Conservation (phyloP, 2,113 vertebrate species). For the Macquaria ambigua region DNA sequence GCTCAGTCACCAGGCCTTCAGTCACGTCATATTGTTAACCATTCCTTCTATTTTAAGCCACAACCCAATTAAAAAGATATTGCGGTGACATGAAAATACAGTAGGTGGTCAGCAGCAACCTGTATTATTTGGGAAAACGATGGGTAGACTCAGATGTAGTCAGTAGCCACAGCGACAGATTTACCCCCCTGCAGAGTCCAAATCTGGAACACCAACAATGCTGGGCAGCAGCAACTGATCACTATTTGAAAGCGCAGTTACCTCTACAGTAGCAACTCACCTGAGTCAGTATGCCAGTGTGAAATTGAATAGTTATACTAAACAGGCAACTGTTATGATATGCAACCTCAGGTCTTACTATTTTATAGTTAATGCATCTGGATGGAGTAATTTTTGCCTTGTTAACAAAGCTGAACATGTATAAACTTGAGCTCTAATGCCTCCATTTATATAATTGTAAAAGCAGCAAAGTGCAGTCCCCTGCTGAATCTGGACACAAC, state of each 20-base stretch:
- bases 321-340: too few species aligned
- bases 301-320: neutral
- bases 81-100: neutral
- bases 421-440: neutral
- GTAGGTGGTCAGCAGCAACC: neutral
- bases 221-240: conserved; percentile 6
- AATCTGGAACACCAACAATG: conserved; percentile 13
- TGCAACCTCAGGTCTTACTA: too few species aligned
- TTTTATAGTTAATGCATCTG: too few species aligned
- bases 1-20: neutral
- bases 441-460: neutral
- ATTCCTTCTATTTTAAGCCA: neutral
- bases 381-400: neutral
- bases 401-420: neutral
- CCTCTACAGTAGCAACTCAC: neutral
- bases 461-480: neutral
- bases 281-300: neutral
- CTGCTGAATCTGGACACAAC: neutral
- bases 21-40: neutral
- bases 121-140: neutral
- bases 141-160: neutral
- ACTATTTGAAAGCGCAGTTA: neutral
- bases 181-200: conserved; percentile 4
- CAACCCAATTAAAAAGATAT: neutral
- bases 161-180: conserved; percentile 17